Evolutionary conservation across 1,140 invertebrate genomes (phyloP).

Genomic region (Subanguina moxae): DNA sequence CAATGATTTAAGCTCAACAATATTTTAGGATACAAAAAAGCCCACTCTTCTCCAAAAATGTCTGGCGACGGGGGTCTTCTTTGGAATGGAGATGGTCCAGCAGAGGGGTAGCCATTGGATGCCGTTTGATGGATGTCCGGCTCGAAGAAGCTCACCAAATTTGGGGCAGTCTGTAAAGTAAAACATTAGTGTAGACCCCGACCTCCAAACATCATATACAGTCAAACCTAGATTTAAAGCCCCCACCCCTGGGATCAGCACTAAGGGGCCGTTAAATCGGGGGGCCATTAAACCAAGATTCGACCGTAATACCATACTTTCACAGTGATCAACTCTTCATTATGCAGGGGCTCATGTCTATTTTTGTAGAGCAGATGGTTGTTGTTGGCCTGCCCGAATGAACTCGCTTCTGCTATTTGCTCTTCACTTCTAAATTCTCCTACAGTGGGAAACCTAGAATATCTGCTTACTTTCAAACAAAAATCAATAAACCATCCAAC

Average conservation of each 20-base stretch:
- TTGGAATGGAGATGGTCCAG: not conserved
- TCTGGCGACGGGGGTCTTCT: not conserved
- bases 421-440: conserved; percentile 10
- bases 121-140: not conserved
- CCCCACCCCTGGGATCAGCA: no score
- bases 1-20: no score
- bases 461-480: not conserved
- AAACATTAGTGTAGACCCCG: no score
- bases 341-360: not conserved
- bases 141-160: conserved; percentile 1
- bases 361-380: not conserved
- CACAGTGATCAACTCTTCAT: not conserved
- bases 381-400: conserved; percentile 5
- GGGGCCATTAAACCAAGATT: not conserved
- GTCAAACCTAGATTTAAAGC: no score
- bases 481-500: no score
- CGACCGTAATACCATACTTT: not conserved
- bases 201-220: no score
- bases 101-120: not conserved
- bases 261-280: no score
- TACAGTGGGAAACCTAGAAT: conserved; percentile 7
- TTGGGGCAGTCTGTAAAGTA: not conserved
- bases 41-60: not conserved
- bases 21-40: not conserved
- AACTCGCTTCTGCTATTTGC: not conserved